Base-by-base conservation (phyloP, 2,888 invertebrate species). In the Holacanthella duospinosa region DNA sequence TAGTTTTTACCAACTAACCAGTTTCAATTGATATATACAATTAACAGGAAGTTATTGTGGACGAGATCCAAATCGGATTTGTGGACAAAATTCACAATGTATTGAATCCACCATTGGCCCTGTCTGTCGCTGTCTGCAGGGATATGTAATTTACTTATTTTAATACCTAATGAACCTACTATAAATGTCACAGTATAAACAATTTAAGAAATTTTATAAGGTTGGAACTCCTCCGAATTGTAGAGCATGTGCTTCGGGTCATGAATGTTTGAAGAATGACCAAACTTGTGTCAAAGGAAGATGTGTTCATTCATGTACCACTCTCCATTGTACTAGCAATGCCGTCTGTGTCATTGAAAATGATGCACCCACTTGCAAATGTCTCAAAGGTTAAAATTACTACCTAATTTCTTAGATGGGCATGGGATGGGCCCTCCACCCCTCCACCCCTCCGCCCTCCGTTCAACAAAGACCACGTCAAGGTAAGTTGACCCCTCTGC, bases 261-360 rank as follows among this genome's bases (percentile, higher is more conserved):
- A 64, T 24, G 72, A 72, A 36, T 72, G 72, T 62, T 71, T 70
- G 9, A 72, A 72, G 55, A 70, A 66, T 62, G 72, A 72, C 55
- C 72, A 72, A 55, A 70, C 72, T 25, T 72, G 72, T 60, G 62
- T 72, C 25, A 71, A 72, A 54, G 72, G 72, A 3, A 58, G 72
- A 12, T 72, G 72, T 63, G 72, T 72, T 29, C 72, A 72, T 62
- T 69, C 72, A 19, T 72, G 72, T 44, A 69, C 72, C 1, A 71
- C 72, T 1, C 68, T 72, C 12, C 66, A 67, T 16, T 72, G 72
- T 58, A 68, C 70, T 0, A 62, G 61, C 21, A 71, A 71, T 54
- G 72, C 72, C 12, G 72, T 72, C 6, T 72, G 72, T 57, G 71
- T 72, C 1, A 69, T 72, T 16, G 72, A 72, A 54, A 66, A 70